These are phyloP conservation scores for Cephus runcator DNA, from an alignment of 2,888 invertebrate genomes.

Conservation along the genomic window DNA sequence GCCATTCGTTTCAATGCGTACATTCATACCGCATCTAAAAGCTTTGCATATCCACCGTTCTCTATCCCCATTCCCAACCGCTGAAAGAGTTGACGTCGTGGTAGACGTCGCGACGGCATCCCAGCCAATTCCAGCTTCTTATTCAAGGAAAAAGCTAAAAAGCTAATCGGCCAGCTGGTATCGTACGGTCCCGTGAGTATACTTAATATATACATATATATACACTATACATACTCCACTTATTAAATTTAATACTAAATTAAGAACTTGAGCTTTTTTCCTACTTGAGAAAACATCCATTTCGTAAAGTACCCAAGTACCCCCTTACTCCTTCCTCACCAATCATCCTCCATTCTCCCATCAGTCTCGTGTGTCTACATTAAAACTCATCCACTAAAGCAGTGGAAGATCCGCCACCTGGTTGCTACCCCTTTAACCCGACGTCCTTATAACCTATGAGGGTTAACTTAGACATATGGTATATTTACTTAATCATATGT, in stretches of 20 bases:
- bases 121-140: neutral
- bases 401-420: neutral
- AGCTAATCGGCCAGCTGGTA: neutral
- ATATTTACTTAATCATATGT: neutral
- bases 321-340: neutral
- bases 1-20: slow-evolving; percentile 57
- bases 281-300: neutral
- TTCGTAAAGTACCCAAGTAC: neutral
- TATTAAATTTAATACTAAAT: neutral
- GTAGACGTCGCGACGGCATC: neutral
- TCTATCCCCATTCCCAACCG: neutral
- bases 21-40: slow-evolving; percentile 46
- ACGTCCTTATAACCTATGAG: neutral
- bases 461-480: neutral
- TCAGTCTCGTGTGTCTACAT: neutral
- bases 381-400: neutral
- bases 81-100: neutral
- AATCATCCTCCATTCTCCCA: neutral
- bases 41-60: slow-evolving; percentile 34
- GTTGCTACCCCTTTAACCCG: neutral
- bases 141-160: neutral
- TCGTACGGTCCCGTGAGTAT: neutral
- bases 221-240: neutral
- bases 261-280: neutral
- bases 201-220: neutral